Evolutionary conservation across 2,113 vertebrate genomes (phyloP), one percentile per base, ranked within the genome.

Genomic region (Onychorhynchus coronatus): DNA sequence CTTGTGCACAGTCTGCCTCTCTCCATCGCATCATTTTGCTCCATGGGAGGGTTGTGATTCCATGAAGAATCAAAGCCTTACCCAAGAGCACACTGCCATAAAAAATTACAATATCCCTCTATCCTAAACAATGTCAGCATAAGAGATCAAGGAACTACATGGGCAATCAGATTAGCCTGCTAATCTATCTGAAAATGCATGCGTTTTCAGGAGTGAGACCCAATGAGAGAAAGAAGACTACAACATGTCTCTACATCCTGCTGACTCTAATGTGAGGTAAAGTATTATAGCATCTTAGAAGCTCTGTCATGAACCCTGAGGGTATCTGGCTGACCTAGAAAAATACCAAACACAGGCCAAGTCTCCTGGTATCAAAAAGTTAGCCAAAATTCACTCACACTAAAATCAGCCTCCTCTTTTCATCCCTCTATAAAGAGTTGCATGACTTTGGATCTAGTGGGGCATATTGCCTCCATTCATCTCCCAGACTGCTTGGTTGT

Each of bases 291-390:
- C 37, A 88, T 86, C 67, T 35, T 85, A 73, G 13, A 35, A 92
- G 46, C 14, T n/a, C 59, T 9, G 2, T 86, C 63, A 76, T 53
- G 66, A 73, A 83, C 23, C 28, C 63, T 63, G 50, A 94, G 75
- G 79, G 82, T n/a, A 88, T 81, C 31, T 95, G 92, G 59, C 88
- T 90, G 90, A 67, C 75, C 75, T 92, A 66, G 63, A 92, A 88
- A 46, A 90, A 59, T 46, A 58, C 13, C 31, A 85, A 87, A 73
- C 14, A 83, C 16, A 74, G 71, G 56, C 46, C 82, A 95, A 88
- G 16, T 27, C 46, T 80, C 46, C 33, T 47, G 46, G 12, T 94
- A 71, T 46, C 85, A 94, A 93, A 83, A 8, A n/a, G 70, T 49
- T 52, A 66, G 55, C 37, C 75, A 85, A 93, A 96, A 90, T 79